Evolutionary conservation across 2,113 vertebrate genomes (phyloP), one percentile per base, ranked within the genome.

Genomic region (Odontophorus gujanensis): DNA sequence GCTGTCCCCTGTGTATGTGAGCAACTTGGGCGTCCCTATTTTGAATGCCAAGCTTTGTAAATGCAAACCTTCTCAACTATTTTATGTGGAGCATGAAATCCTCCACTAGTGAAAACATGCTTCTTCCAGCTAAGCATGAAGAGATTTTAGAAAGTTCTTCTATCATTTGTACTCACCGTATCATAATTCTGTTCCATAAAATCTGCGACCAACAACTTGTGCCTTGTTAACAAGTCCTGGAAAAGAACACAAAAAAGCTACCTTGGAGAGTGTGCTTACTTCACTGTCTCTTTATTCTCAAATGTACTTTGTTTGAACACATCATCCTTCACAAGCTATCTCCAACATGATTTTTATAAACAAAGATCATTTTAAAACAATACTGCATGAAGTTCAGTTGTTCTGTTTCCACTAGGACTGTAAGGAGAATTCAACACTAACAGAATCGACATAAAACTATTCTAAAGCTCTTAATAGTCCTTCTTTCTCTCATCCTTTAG

Each of bases 121-220:
- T 66, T 78, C 73, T 63, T 19, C 59, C 43, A 50, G 63, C 14
- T 34, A 69, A 82, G 38, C 15, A 62, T 0, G 0, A 30, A n/a
- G 1, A 59, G 24, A 45, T 65, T 62, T 36, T 14, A 4, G 19
- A 17, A 25, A n/a, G 55, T 19, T 43, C 34, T 87, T 63, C 21
- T 45, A 67, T 34, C 16, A 43, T 80, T 91, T 67, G 36, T 90
- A 98, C 99, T 99, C 98, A 99, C 99, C 32, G 96, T 97, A 71
- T 99, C 99, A 43, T 99, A 99, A 97, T 99, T 99, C 95, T 99
- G 98, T 95, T 99, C 99, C 93, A 99, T 98, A 97, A 98, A 99
- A 87, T 99, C 98, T 9, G 99, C 98, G 94, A 99, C 99, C 79
- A 99, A 97, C 66, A 98, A 98, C 97, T 99, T 99, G 97, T 99